A percentile compares a stretch with the other conserved stretches of the same genome.
phyloP scores from a whole-genome alignment of 2,113 vertebrate genomes.

The Tragelaphus scriptus region DNA sequence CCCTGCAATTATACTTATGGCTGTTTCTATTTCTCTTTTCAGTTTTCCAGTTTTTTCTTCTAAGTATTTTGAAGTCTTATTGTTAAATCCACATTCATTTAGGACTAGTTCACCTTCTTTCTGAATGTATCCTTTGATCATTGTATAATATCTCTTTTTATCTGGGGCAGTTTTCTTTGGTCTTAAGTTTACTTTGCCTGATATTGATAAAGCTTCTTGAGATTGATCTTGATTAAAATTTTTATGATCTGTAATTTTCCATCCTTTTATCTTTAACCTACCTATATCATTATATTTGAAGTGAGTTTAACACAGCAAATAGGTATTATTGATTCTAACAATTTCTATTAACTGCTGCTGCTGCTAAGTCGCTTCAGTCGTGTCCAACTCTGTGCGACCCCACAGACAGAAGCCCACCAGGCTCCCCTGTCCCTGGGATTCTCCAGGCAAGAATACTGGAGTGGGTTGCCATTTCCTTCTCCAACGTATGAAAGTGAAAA shows the following conservation, averaged over 20 bases:
- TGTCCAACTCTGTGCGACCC: too few relatives aligned
- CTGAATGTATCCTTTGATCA: not conserved
- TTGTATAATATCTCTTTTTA: not conserved
- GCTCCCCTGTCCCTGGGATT: too few relatives aligned
- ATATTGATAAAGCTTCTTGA: not conserved
- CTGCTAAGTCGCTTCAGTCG: too few relatives aligned
- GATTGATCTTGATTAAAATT: not conserved
- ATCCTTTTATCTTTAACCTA: not conserved
- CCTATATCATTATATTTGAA: not conserved
- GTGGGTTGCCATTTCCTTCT: too few relatives aligned
- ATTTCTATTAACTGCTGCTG: not conserved
- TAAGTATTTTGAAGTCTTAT: not conserved
- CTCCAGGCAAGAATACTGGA: too few relatives aligned
- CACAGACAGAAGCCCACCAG: too few relatives aligned
- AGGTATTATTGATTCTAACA: not conserved
- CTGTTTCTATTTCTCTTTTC: not conserved
- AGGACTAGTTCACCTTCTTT: not conserved
- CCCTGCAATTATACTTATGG: not conserved
- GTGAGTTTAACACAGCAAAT: not conserved
- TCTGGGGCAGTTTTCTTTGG: not conserved
- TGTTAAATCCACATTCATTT: not conserved
- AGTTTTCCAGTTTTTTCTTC: not conserved
- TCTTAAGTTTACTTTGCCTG: not conserved
- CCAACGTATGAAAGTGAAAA: too few relatives aligned
- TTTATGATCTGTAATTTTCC: not conserved